Base-by-base conservation (phyloP, 1,140 invertebrate species). In the Oncopodura yosiiana region DNA sequence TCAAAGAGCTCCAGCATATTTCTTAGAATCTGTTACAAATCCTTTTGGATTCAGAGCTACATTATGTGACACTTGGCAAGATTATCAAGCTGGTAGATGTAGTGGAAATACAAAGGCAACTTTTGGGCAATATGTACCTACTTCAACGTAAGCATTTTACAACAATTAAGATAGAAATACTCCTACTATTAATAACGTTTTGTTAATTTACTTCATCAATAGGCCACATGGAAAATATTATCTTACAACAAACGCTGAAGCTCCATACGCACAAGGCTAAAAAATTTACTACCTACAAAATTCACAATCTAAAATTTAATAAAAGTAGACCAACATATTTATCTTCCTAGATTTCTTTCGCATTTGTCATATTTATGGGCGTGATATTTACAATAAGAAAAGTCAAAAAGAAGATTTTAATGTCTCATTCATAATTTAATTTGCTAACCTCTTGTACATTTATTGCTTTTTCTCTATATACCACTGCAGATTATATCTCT, bases 241-340 rank as follows among this genome's bases (percentile, higher is more conserved):
- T 70, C 79, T 88, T n/a, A 82, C 80, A 59, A 89, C 86, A 61
- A 87, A 87, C 72, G 81, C 81, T 16, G 78, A 81, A 67, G 81
- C 81, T 63, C 86, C 86, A 5, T 89, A 84, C 73, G 49, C 49
- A 0, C 49, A 51, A 51, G 38, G 38, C 3, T 51, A 51, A 30
- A 19, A 11, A 18, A 39, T n/a, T n/a, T n/a, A n/a, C n/a, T n/a
- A n/a, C n/a, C n/a, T n/a, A n/a, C n/a, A n/a, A n/a, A n/a, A n/a
- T n/a, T n/a, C n/a, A n/a, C n/a, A n/a, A n/a, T n/a, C n/a, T n/a
- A n/a, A n/a, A n/a, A n/a, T n/a, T n/a, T n/a, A n/a, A n/a, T n/a
- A n/a, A n/a, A n/a, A n/a, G n/a, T n/a, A n/a, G n/a, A n/a, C n/a
- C n/a, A n/a, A n/a, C n/a, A n/a, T n/a, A n/a, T n/a, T n/a, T n/a